These are phyloP conservation scores for Diachasmimorpha longicaudata DNA, from an alignment of 1,140 invertebrate species.

Conservation along the genomic window DNA sequence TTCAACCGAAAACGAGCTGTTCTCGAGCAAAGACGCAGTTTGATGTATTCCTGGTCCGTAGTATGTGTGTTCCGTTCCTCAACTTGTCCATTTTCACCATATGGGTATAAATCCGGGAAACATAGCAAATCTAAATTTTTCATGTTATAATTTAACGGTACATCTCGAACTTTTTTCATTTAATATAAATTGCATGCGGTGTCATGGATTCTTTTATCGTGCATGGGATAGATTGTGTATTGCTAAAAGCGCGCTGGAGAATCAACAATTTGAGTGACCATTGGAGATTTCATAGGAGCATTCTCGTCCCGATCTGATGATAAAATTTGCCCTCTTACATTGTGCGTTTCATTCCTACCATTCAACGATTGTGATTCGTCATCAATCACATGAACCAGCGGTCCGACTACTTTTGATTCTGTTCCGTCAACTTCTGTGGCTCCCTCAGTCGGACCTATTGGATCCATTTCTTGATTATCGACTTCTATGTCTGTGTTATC, in stretches of 20 bases:
- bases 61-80: slow-evolving; percentile 27
- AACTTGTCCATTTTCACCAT: slow-evolving; percentile 39
- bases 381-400: too few species aligned
- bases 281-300: neutral
- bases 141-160: slow-evolving; percentile 32
- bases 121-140: slow-evolving; percentile 40
- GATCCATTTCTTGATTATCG: neutral
- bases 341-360: neutral
- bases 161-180: slow-evolving; percentile 42
- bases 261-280: neutral
- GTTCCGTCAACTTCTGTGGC: too few species aligned
- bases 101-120: slow-evolving; percentile 45
- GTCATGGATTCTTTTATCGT: slow-evolving; percentile 39
- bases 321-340: neutral
- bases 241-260: slow-evolving; percentile 38
- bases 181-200: slow-evolving; percentile 40
- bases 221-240: slow-evolving; percentile 43
- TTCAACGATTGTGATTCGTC: too few species aligned
- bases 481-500: neutral
- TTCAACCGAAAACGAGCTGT: slow-evolving; percentile 40
- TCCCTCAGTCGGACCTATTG: too few species aligned
- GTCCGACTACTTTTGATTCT: too few species aligned
- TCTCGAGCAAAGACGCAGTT: slow-evolving; percentile 37
- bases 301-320: neutral
- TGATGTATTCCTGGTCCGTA: slow-evolving; percentile 39